Conservation (phyloP, 1,140 invertebrate genomes). For the Oryzaephilus surinamensis region DNA sequence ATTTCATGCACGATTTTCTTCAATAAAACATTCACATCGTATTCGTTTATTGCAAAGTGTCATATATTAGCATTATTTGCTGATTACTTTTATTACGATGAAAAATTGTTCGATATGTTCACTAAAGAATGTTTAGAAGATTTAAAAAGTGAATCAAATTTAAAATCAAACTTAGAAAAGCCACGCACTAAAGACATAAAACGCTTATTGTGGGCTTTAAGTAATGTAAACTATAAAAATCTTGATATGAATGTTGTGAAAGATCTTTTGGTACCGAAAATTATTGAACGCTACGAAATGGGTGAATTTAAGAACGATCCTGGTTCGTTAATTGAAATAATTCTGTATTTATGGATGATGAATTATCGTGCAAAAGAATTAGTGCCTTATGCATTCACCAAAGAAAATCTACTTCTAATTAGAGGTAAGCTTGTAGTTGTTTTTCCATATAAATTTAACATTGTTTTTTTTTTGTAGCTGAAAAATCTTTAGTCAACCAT, state of each 20-base stretch:
- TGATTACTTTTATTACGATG: constrained; percentile 32
- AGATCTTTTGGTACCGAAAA: constrained; percentile 23
- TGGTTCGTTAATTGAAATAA: constrained; percentile 20
- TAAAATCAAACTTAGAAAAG: constrained; percentile 17
- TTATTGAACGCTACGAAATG: constrained; percentile 17
- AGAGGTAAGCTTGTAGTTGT: constrained; percentile 10
- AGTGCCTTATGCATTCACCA: constrained; percentile 20
- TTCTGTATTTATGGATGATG: constrained; percentile 32
- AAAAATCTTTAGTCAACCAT: constrained; percentile 9
- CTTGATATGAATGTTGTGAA: constrained; percentile 15
- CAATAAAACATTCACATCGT: constrained; percentile 28
- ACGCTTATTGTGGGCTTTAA: constrained; percentile 29
- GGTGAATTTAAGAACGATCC: constrained; percentile 21
- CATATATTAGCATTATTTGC: constrained; percentile 33
- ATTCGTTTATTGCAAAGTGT: constrained; percentile 28
- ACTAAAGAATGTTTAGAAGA: constrained; percentile 16
- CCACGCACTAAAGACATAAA: constrained; percentile 31
- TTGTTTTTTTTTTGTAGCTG: background rate
- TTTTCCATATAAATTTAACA: background rate
- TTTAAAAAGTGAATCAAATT: constrained; percentile 13
- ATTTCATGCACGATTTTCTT: constrained; percentile 31
- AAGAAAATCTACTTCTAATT: constrained; percentile 6
- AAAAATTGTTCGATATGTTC: constrained; percentile 25
- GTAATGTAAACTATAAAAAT: constrained; percentile 21
- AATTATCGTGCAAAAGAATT: constrained; percentile 25